A percentile compares a stretch with the other conserved stretches of the same genome.
Conservation (phyloP, 2,113 vertebrate genomes). For the Ophiodon elongatus region DNA sequence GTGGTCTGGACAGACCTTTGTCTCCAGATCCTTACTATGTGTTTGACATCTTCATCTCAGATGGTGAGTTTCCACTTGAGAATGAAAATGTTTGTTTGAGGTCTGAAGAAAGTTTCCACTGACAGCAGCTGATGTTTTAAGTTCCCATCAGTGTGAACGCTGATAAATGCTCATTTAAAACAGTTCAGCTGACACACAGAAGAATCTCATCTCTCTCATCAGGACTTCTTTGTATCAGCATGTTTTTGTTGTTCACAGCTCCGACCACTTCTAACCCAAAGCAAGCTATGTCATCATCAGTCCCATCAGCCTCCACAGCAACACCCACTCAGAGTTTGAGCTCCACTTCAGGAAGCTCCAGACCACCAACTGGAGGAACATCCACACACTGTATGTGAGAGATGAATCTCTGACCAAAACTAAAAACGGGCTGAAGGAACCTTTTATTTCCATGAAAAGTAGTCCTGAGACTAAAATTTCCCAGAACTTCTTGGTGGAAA, state of each 20-base stretch:
- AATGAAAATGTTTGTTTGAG: background rate
- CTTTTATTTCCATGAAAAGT: no score
- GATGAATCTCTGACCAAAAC: no score
- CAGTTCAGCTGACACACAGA: background rate
- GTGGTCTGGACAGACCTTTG: fast-evolving
- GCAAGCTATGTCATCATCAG: no score
- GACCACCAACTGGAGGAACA: no score
- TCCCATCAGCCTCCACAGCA: no score
- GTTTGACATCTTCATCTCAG: background rate
- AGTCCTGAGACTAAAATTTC: no score
- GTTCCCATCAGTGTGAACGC: no score
- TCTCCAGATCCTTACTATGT: fast-evolving
- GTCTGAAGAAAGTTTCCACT: background rate
- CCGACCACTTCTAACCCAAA: background rate
- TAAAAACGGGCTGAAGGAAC: no score
- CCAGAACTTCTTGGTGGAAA: no score
- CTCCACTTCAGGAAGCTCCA: no score
- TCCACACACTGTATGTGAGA: no score
- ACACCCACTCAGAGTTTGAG: no score
- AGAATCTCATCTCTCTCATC: background rate
- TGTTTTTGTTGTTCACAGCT: background rate
- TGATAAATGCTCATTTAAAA: background rate
- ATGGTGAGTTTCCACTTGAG: constrained; percentile 11
- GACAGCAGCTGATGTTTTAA: background rate
- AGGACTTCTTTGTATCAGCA: background rate